Percentiles rank a stretch among this genome's conserved stretches.
Conservation (phyloP, 2,113 vertebrate genomes). For the Electrona antarctica region DNA sequence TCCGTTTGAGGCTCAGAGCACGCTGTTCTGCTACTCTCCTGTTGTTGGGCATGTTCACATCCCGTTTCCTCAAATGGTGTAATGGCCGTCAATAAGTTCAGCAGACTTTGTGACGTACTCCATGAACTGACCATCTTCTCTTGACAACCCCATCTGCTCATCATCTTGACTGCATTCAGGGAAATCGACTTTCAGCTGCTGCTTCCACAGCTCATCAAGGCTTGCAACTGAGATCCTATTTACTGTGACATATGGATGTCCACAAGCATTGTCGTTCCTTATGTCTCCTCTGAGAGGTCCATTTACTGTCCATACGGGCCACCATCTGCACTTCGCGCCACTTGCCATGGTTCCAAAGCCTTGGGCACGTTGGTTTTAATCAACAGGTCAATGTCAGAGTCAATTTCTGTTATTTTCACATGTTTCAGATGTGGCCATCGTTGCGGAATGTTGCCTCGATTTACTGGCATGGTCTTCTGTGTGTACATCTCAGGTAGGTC, state of each 20-base stretch:
- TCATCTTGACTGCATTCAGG: constrained; percentile 2
- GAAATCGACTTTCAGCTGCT: constrained; percentile 17
- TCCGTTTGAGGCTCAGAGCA: neutral
- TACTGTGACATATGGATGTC: neutral
- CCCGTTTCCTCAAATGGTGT: neutral
- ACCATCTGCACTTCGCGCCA: no score
- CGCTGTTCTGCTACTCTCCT: neutral
- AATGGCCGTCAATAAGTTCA: neutral
- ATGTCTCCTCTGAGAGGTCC: no score
- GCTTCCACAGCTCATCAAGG: constrained; percentile 8
- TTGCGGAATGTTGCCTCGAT: no score
- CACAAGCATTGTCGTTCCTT: no score
- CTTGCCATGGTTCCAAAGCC: no score
- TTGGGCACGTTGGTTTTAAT: no score
- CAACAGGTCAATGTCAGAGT: no score
- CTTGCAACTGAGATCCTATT: constrained; percentile 17
- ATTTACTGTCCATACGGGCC: no score
- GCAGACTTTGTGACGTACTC: constrained; percentile 2
- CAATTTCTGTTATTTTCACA: no score
- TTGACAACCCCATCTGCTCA: constrained; percentile 5
- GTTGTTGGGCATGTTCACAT: constrained; percentile 5
- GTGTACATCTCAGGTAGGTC: no score
- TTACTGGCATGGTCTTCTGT: no score
- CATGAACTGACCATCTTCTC: constrained; percentile 19
- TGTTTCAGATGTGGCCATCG: no score